These are phyloP conservation scores for Calephelis perditalis DNA, from an alignment of 2,888 invertebrate species.

Conservation along the genomic window DNA sequence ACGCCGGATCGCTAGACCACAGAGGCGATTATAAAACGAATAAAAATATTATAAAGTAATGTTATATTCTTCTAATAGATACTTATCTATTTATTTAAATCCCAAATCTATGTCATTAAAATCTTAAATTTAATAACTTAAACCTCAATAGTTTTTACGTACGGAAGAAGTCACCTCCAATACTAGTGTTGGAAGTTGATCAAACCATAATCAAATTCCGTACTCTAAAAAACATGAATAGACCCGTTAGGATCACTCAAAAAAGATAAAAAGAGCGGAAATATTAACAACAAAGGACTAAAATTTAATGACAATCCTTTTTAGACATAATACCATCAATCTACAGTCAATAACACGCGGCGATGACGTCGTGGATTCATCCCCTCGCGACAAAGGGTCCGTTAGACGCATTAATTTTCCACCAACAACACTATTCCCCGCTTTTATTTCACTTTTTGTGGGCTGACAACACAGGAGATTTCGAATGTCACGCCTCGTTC, in stretches of 20 bases:
- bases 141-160: too few species aligned
- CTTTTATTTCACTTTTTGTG: slow-evolving; percentile 51
- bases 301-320: slow-evolving; percentile 48
- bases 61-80: too few species aligned
- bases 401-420: slow-evolving; percentile 71
- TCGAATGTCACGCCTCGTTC: slow-evolving; percentile 75
- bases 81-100: too few species aligned
- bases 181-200: not conserved
- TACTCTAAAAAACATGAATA: slow-evolving; percentile 34
- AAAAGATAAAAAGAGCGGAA: slow-evolving; percentile 27
- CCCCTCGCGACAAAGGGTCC: slow-evolving; percentile 48
- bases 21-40: too few species aligned
- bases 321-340: slow-evolving; percentile 53
- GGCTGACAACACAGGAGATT: slow-evolving; percentile 62
- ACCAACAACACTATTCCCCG: slow-evolving; percentile 44
- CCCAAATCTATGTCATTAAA: too few species aligned
- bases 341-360: slow-evolving; percentile 36
- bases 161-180: too few species aligned
- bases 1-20: too few species aligned
- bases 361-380: slow-evolving; percentile 28
- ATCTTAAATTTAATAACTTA: too few species aligned
- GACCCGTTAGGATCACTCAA: slow-evolving; percentile 14
- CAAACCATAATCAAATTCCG: slow-evolving; percentile 33
- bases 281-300: slow-evolving; percentile 31
- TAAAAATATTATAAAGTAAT: too few species aligned